These are phyloP conservation scores for Conger conger DNA, from an alignment of 2,113 vertebrate genomes.

Conservation along the genomic window DNA sequence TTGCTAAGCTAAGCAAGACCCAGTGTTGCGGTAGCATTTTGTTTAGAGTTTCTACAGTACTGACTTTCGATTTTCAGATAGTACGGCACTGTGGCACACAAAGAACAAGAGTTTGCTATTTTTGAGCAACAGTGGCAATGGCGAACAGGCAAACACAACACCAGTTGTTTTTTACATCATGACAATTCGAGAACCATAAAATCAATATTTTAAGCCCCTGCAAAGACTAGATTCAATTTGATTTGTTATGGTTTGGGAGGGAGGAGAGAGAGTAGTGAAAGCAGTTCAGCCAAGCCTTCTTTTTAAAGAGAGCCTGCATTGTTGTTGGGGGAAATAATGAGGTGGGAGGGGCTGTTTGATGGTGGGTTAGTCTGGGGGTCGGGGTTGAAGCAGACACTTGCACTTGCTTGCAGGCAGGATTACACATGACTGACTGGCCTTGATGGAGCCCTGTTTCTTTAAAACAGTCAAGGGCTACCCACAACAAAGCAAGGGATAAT, in stretches of 20 bases:
- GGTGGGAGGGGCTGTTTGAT: background rate
- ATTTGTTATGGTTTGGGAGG: background rate
- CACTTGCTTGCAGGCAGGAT: background rate
- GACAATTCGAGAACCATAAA: background rate
- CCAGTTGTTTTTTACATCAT: no score
- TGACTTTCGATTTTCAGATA: background rate
- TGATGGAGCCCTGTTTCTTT: background rate
- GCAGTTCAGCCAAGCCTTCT: background rate
- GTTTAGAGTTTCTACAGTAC: no score
- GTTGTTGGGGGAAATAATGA: background rate
- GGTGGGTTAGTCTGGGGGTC: background rate
- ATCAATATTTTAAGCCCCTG: background rate
- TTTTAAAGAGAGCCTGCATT: background rate
- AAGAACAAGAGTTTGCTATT: background rate
- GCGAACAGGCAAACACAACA: no score
- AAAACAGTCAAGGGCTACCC: background rate
- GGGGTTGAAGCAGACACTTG: background rate
- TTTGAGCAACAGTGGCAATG: background rate
- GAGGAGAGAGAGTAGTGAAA: background rate
- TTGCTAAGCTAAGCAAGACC: no score
- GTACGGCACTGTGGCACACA: background rate
- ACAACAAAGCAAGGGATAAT: background rate
- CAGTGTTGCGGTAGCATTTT: no score
- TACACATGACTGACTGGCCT: background rate
- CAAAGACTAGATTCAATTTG: background rate